These are phyloP conservation scores for Butastur rufipennis DNA, from an alignment of 2,113 vertebrate genomes.

Conservation along the genomic window DNA sequence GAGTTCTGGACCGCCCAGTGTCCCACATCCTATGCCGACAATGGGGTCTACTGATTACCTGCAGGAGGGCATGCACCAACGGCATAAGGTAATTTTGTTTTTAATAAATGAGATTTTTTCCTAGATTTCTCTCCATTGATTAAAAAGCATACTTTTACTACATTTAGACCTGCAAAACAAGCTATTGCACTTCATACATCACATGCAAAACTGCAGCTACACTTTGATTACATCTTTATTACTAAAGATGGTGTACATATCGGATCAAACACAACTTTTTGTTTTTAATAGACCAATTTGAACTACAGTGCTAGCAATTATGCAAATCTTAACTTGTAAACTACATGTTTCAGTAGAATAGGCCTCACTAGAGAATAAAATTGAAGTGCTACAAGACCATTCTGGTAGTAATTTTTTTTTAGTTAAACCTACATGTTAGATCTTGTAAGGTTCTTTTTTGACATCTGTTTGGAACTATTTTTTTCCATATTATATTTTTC, in stretches of 20 bases:
- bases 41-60: constrained; percentile 83
- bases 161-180: background rate
- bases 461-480: background rate
- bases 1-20: constrained; percentile 86
- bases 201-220: background rate
- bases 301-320: background rate
- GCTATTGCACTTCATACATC: background rate
- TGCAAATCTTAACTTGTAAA: background rate
- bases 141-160: background rate
- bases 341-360: background rate
- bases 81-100: constrained; percentile 83
- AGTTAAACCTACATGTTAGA: background rate
- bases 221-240: background rate
- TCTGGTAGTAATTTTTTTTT: background rate
- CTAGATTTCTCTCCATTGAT: background rate
- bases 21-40: constrained; percentile 78
- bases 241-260: background rate
- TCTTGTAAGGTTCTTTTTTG: background rate
- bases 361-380: background rate
- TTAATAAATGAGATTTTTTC: background rate
- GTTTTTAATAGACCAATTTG: background rate
- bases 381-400: background rate
- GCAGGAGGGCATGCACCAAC: constrained; percentile 83
- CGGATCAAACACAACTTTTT: background rate
- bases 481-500: background rate